A percentile compares a stretch with the other conserved stretches of the same genome.
phyloP scores from a whole-genome alignment of 2,113 vertebrate genomes.

The Calidris pugnax region DNA sequence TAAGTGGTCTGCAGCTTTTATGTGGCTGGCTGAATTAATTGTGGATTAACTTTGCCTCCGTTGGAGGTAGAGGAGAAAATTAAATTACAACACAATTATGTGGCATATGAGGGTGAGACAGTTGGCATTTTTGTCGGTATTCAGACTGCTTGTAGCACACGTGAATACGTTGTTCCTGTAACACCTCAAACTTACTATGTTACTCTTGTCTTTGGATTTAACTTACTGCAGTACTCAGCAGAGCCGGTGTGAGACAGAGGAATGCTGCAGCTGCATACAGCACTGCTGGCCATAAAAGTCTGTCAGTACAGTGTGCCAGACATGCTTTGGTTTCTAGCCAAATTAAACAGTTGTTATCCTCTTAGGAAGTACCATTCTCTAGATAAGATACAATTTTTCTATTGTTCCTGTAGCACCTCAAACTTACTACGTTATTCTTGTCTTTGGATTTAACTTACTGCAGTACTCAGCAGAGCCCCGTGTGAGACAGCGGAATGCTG shows the following conservation, averaged over 20 bases:
- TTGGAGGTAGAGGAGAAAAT: not conserved
- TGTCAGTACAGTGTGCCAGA: not conserved
- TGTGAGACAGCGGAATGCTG: not conserved
- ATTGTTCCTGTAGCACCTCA: no score
- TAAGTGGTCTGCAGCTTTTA: not conserved
- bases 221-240: no score
- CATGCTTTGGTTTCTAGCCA: slow-evolving; percentile 13
- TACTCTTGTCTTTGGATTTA: not conserved
- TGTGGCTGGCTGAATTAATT: not conserved
- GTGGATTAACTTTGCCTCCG: not conserved
- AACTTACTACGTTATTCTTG: no score
- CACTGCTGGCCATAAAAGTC: not conserved
- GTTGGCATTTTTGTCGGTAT: not conserved
- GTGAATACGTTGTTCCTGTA: not conserved
- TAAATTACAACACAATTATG: not conserved
- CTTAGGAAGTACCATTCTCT: slow-evolving; percentile 4
- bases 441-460: no score
- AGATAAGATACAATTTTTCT: slow-evolving; percentile 13
- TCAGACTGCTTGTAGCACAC: not conserved
- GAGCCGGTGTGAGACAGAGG: not conserved
- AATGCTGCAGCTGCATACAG: not conserved
- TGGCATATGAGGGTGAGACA: not conserved
- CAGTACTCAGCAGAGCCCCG: no score
- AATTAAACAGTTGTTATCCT: not conserved
- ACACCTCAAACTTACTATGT: not conserved